A percentile compares a stretch with the other conserved stretches of the same genome.
phyloP scores from a whole-genome alignment of 2,113 vertebrate species.

The Thalassoma bifasciatum region DNA sequence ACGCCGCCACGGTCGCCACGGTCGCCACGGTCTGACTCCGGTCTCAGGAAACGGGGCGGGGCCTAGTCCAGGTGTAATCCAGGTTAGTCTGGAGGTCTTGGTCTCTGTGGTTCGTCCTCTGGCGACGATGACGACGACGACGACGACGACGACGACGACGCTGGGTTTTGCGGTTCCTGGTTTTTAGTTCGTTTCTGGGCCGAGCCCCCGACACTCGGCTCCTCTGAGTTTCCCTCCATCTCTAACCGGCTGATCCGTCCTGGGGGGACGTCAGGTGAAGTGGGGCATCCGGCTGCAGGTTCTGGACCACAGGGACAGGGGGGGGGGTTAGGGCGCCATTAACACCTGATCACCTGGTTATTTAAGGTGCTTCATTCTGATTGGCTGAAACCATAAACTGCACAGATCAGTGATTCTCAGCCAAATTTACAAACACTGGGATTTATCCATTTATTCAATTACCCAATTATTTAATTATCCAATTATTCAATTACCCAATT shows the following conservation, averaged over 20 bases:
- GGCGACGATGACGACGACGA: slow-evolving; percentile 54
- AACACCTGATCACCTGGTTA: too few species aligned
- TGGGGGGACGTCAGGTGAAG: slow-evolving; percentile 72
- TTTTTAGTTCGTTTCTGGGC: slow-evolving; percentile 71
- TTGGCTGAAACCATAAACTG: too few species aligned
- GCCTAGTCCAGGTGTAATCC: slow-evolving; percentile 32
- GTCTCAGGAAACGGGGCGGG: slow-evolving; percentile 31
- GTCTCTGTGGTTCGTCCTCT: slow-evolving; percentile 67
- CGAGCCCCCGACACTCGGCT: slow-evolving; percentile 47
- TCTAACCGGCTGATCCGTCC: slow-evolving; percentile 28
- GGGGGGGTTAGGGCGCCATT: too few species aligned
- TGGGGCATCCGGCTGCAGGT: slow-evolving; percentile 79
- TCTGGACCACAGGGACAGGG: slow-evolving; percentile 66
- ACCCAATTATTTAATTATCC: too few species aligned
- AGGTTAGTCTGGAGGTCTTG: slow-evolving; percentile 67
- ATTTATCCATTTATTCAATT: too few species aligned
- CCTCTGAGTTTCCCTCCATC: slow-evolving; percentile 64
- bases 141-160: too few species aligned
- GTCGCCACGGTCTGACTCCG: slow-evolving; percentile 52
- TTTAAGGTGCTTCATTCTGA: too few species aligned
- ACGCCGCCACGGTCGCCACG: slow-evolving; percentile 62
- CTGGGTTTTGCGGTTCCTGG: slow-evolving; percentile 44
- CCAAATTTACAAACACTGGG: too few species aligned
- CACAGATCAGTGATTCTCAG: too few species aligned
- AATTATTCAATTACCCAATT: too few species aligned